phyloP scores from a whole-genome alignment of 2,797 vertebrate species.

The Myripristis murdjan region DNA sequence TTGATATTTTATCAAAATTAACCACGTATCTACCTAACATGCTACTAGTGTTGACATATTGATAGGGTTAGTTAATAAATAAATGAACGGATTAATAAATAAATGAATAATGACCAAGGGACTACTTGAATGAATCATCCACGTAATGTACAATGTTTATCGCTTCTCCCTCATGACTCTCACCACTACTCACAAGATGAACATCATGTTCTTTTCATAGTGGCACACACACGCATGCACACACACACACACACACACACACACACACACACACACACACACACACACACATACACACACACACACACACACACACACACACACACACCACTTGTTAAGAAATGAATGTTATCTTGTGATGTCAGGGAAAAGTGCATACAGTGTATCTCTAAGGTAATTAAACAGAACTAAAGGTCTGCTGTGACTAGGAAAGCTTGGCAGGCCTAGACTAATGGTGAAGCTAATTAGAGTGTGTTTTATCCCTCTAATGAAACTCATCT shows the following conservation, averaged over 20 bases:
- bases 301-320: background rate
- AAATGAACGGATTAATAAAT: background rate
- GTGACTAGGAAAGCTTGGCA: constrained; percentile 75
- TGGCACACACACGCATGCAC: constrained; percentile 25
- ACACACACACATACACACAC: constrained; percentile 22
- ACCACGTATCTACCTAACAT: background rate
- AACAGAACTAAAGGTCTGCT: constrained; percentile 79
- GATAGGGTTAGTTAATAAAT: background rate
- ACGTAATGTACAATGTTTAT: constrained; percentile 30
- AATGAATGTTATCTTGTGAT: constrained; percentile 73
- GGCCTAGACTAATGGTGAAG: constrained; percentile 77
- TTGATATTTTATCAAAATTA: background rate
- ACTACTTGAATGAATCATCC: constrained; percentile 44
- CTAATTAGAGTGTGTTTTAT: constrained; percentile 84
- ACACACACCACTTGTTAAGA: constrained; percentile 68
- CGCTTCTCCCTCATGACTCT: constrained; percentile 49
- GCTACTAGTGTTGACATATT: background rate
- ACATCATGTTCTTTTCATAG: constrained; percentile 66
- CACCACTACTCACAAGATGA: constrained; percentile 69
- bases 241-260: constrained; percentile 22
- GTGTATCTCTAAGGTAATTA: constrained; percentile 82
- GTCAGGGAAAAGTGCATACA: constrained; percentile 73
- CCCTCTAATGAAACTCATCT: constrained; percentile 78
- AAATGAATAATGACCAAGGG: constrained; percentile 35
- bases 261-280: constrained; percentile 2